Conservation (phyloP, 2,113 vertebrate species). For the Phalacrocorax brasilianus region DNA sequence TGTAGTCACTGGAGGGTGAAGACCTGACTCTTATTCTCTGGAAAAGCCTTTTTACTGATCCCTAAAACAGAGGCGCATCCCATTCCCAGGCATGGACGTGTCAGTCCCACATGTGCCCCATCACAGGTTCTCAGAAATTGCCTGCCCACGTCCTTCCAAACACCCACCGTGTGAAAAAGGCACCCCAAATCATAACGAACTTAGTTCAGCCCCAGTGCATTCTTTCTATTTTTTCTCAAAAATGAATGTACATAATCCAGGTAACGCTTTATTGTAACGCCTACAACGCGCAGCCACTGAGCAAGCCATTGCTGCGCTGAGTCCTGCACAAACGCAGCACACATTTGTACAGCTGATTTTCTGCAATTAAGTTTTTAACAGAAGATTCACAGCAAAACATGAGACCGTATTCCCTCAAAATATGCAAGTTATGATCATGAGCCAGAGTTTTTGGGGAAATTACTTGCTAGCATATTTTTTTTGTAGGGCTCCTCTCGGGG, state of each 20-base stretch:
- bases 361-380: not conserved
- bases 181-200: not conserved
- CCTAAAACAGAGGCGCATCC: not conserved
- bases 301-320: not conserved
- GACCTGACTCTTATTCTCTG: not conserved
- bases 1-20: not conserved
- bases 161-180: not conserved
- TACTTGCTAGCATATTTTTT: accelerated
- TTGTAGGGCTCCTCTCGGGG: not conserved
- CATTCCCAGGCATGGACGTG: not conserved
- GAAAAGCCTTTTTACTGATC: not conserved
- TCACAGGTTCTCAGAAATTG: not conserved
- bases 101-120: not conserved
- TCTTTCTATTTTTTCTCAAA: not conserved
- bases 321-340: not conserved
- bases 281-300: not conserved
- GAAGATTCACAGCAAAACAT: not conserved
- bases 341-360: not conserved
- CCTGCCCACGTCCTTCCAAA: not conserved
- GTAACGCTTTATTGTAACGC: not conserved
- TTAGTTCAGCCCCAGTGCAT: not conserved
- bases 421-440: not conserved
- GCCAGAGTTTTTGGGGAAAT: not conserved
- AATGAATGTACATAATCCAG: not conserved
- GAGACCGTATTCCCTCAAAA: not conserved